Conservation (phyloP, 2,888 invertebrate species). For the Plebejus anna region DNA sequence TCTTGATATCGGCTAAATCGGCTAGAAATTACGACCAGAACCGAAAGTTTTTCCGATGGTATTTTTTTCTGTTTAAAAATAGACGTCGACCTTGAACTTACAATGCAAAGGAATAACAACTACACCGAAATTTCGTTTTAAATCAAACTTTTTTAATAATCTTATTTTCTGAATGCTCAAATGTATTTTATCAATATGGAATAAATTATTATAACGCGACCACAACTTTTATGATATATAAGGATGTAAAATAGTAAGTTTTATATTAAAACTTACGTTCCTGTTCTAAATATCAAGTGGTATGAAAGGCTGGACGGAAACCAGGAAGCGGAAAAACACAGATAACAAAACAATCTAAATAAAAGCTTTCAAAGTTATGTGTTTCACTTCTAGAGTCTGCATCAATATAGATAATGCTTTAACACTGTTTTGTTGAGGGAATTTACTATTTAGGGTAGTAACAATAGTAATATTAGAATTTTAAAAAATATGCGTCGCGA, state of each 20-base stretch:
- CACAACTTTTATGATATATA: background rate
- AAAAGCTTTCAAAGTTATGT: slow-evolving; percentile 4
- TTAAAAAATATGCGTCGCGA: no score
- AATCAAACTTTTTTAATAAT: background rate
- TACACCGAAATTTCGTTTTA: no score
- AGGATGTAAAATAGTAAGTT: background rate
- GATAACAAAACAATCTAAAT: background rate
- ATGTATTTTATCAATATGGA: no score
- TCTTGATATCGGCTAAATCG: no score
- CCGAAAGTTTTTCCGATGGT: no score
- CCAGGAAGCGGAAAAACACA: background rate
- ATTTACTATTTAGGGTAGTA: background rate
- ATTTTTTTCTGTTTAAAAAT: no score
- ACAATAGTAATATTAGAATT: no score
- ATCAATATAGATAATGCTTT: background rate
- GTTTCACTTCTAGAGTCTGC: background rate
- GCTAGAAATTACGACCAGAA: no score
- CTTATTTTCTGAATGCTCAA: background rate
- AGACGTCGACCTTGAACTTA: no score
- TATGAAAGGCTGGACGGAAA: background rate
- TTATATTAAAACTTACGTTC: background rate
- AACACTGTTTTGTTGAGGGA: background rate
- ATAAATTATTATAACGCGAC: no score
- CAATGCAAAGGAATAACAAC: no score
- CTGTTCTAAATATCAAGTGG: background rate